phyloP scores from a whole-genome alignment of 2,888 invertebrate genomes.

The Polylopha cassiicola region DNA sequence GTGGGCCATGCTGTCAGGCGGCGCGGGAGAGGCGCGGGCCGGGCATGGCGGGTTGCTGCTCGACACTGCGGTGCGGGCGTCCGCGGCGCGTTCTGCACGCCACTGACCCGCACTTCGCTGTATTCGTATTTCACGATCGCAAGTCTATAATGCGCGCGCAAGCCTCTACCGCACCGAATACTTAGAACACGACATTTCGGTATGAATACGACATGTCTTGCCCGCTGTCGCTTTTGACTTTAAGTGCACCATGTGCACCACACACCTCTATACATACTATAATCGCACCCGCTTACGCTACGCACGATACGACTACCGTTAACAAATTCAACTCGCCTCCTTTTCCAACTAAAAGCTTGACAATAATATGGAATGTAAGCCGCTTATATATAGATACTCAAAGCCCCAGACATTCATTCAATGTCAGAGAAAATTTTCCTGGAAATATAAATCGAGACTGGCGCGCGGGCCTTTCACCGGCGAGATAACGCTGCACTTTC shows the following conservation, averaged over 20 bases:
- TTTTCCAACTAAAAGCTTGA: no score
- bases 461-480: no score
- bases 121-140: constrained; percentile 44
- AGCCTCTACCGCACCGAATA: constrained; percentile 45
- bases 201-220: constrained; percentile 37
- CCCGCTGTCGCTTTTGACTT: constrained; percentile 44
- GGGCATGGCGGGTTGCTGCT: constrained; percentile 75
- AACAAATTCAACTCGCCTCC: constrained; percentile 7
- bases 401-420: no score
- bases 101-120: constrained; percentile 70
- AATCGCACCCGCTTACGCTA: constrained; percentile 7
- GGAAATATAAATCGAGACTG: no score
- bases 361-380: no score
- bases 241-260: constrained; percentile 37
- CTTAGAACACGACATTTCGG: constrained; percentile 43
- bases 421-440: no score
- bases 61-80: constrained; percentile 76
- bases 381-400: no score
- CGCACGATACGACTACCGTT: neutral
- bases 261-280: constrained; percentile 4
- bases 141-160: constrained; percentile 54
- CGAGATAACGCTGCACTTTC: no score
- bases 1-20: constrained; percentile 76
- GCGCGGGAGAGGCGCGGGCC: constrained; percentile 75
- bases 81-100: constrained; percentile 76